A percentile compares a stretch with the other conserved stretches of the same genome.
phyloP scores from a whole-genome alignment of 30 jellyfish, hydroid and myxozoan species.

The Mastigias papua region DNA sequence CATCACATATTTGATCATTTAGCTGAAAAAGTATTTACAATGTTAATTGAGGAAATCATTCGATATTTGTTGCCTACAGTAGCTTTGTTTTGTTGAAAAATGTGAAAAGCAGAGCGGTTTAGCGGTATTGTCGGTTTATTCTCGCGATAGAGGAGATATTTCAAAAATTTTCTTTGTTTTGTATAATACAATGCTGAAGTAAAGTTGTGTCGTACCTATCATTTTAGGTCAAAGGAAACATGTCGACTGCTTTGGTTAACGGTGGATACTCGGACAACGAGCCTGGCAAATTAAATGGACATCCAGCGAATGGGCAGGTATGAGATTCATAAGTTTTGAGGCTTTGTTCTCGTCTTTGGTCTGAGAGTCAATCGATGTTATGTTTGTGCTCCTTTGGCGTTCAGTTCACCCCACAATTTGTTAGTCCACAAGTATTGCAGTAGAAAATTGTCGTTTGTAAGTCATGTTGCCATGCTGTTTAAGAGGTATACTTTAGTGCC shows the following conservation, averaged over 20 bases:
- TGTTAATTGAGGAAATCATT: too few species aligned
- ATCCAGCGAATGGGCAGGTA: not conserved
- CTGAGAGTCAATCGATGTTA: too few species aligned
- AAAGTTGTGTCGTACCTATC: not conserved
- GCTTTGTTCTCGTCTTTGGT: too few species aligned
- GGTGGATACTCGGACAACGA: slow-evolving; percentile 41
- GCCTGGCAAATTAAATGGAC: slow-evolving; percentile 9
- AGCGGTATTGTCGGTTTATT: not conserved
- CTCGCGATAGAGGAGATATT: not conserved
- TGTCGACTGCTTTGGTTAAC: slow-evolving; percentile 60
- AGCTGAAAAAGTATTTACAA: too few species aligned
- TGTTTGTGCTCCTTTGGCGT: too few species aligned
- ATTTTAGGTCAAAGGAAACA: slow-evolving; percentile 30
- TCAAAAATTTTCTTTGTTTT: too few species aligned
- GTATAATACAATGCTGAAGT: not conserved
- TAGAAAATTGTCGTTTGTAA: too few species aligned
- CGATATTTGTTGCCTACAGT: not conserved
- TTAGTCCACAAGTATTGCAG: too few species aligned
- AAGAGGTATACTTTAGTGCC: too few species aligned
- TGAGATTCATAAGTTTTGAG: not conserved
- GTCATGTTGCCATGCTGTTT: too few species aligned
- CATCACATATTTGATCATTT: too few species aligned
- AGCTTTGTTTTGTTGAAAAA: not conserved
- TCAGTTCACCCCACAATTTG: too few species aligned
- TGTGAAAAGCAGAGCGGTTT: slow-evolving; percentile 2